phyloP scores from a whole-genome alignment of 1,140 invertebrate genomes.

The Mya arenaria region DNA sequence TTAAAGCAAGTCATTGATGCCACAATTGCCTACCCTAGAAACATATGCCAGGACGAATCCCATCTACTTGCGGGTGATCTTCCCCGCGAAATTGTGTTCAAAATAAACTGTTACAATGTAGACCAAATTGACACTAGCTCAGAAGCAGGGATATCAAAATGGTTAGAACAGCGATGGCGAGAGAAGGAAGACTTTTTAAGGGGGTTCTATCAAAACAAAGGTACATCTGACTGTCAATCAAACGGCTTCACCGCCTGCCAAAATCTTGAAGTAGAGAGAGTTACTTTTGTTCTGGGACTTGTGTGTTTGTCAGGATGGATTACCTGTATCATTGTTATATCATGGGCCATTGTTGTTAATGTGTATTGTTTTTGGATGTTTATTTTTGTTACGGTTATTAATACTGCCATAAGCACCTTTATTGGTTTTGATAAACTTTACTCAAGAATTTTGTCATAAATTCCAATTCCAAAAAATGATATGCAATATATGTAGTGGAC shows the following conservation, averaged over 20 bases:
- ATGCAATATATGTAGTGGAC: too few relatives aligned
- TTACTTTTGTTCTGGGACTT: background rate
- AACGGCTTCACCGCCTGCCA: slow-evolving; percentile 6
- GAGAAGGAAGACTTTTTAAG: slow-evolving; percentile 70
- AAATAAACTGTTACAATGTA: slow-evolving; percentile 60
- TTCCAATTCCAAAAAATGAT: too few relatives aligned
- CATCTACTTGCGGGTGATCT: slow-evolving; percentile 69
- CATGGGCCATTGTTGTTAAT: slow-evolving; percentile 20
- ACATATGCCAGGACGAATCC: slow-evolving; percentile 69
- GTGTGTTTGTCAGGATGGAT: slow-evolving; percentile 21
- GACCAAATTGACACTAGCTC: slow-evolving; percentile 42
- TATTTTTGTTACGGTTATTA: background rate
- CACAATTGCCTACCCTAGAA: slow-evolving; percentile 73
- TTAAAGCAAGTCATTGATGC: slow-evolving; percentile 75
- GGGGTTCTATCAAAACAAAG: slow-evolving; percentile 63
- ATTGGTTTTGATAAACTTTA: slow-evolving; percentile 28
- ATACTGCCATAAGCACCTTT: background rate
- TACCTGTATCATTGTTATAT: background rate
- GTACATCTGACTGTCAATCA: background rate
- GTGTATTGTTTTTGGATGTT: slow-evolving; percentile 5
- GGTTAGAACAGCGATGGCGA: slow-evolving; percentile 69
- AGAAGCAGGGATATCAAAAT: slow-evolving; percentile 59
- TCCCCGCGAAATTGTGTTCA: slow-evolving; percentile 75
- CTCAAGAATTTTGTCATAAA: too few relatives aligned
- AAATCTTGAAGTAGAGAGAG: slow-evolving; percentile 36